Evolutionary conservation across 2,888 invertebrate genomes (phyloP).

Genomic region (Scrobipalpa costella): DNA sequence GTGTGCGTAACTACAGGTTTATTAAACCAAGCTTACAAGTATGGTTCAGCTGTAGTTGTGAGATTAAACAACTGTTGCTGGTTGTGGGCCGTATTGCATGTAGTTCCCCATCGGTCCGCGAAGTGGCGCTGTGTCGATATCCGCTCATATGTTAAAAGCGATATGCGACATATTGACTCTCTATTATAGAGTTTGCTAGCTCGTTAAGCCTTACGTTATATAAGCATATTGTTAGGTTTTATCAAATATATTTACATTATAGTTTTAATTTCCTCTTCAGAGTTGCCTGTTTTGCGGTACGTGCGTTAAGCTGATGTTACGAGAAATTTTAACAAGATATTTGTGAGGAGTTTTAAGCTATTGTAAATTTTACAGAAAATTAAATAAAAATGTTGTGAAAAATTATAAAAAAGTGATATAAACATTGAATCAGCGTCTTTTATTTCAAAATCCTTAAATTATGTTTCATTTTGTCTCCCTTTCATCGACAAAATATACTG

Average conservation of each 20-base stretch:
- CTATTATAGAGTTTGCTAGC: slow-evolving; percentile 67
- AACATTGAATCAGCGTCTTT: slow-evolving; percentile 66
- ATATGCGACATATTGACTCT: slow-evolving; percentile 65
- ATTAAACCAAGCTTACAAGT: too few relatives aligned
- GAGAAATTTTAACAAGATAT: slow-evolving; percentile 65
- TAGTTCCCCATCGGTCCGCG: background rate
- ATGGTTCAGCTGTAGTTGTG: too few relatives aligned
- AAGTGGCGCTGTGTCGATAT: slow-evolving; percentile 43
- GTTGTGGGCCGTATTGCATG: background rate
- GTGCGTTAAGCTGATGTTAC: slow-evolving; percentile 62
- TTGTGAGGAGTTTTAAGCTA: slow-evolving; percentile 81
- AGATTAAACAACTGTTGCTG: too few relatives aligned
- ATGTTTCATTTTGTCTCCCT: too few relatives aligned
- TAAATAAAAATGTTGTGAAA: slow-evolving; percentile 79
- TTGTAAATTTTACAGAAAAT: slow-evolving; percentile 81
- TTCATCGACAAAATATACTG: too few relatives aligned
- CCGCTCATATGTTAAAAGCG: slow-evolving; percentile 76
- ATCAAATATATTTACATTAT: slow-evolving; percentile 67
- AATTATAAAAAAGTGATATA: slow-evolving; percentile 81
- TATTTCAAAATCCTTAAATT: slow-evolving; percentile 43
- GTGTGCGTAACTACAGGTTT: too few relatives aligned
- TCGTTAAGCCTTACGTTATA: slow-evolving; percentile 64
- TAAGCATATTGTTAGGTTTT: slow-evolving; percentile 71
- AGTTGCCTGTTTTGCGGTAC: slow-evolving; percentile 67
- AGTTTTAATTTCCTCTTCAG: slow-evolving; percentile 65